phyloP scores from a whole-genome alignment of 2,113 vertebrate genomes.

The Dipodomys spectabilis region DNA sequence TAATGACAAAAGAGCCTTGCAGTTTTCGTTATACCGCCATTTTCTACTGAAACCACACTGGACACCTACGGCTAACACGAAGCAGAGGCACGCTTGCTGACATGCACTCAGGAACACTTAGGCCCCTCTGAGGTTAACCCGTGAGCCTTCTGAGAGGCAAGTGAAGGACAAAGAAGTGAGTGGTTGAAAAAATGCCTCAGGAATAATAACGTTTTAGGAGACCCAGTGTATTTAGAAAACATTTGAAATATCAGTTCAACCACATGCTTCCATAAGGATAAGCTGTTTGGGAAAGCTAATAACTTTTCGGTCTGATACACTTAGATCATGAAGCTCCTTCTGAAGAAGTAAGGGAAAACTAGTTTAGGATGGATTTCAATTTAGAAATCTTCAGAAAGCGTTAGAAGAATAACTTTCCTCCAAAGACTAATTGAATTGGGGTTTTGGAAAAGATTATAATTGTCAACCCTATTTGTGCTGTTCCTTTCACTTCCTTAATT shows the following conservation, averaged over 20 bases:
- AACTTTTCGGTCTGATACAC: not conserved
- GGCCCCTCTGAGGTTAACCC: not conserved
- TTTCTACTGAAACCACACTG: not conserved
- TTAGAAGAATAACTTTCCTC: not conserved
- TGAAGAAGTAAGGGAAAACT: not conserved
- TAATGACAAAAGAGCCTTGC: not conserved
- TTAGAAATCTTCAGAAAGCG: conserved; percentile 4
- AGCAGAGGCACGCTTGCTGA: not conserved
- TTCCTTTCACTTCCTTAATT: not conserved
- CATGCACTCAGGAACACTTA: not conserved
- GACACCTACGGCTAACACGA: not conserved
- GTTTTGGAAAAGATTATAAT: not conserved
- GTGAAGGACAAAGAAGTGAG: not conserved
- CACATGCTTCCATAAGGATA: not conserved
- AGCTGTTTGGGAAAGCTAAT: conserved; percentile 19
- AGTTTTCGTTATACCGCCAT: not conserved
- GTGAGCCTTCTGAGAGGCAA: not conserved
- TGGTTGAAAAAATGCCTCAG: not conserved
- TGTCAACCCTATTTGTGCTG: not conserved
- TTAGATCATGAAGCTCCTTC: not conserved
- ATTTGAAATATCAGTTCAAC: not conserved
- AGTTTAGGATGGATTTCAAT: not conserved
- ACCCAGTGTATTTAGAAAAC: not conserved
- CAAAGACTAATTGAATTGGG: not conserved
- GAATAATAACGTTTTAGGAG: not conserved